Evolutionary conservation across 1,140 invertebrate species (phyloP).

Genomic region (Cyclina sinensis): DNA sequence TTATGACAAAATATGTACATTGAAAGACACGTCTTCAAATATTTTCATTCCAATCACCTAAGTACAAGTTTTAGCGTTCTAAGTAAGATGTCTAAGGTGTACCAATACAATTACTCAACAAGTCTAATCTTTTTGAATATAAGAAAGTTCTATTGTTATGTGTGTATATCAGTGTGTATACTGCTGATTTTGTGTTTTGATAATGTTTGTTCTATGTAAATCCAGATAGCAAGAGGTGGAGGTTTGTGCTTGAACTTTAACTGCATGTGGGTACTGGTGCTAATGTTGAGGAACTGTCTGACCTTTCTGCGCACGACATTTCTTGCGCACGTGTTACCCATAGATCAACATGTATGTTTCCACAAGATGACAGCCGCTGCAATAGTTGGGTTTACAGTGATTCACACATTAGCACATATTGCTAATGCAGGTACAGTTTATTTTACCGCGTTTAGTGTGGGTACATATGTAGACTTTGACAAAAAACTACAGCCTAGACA

Average conservation of each 20-base stretch:
- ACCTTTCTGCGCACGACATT: conserved; percentile 94
- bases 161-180: too few relatives aligned
- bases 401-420: conserved; percentile 95
- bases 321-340: conserved; percentile 92
- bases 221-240: conserved; percentile 92
- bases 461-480: too few relatives aligned
- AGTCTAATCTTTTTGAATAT: too few relatives aligned
- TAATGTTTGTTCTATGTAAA: background rate
- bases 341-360: conserved; percentile 97
- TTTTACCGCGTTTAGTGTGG: background rate
- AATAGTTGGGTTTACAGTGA: conserved; percentile 91
- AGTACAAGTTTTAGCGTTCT: too few relatives aligned
- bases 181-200: too few relatives aligned
- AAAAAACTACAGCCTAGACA: too few relatives aligned
- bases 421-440: conserved; percentile 92
- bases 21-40: too few relatives aligned
- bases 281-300: conserved; percentile 95
- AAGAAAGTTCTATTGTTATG: too few relatives aligned
- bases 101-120: too few relatives aligned
- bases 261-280: conserved; percentile 94
- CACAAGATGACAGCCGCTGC: conserved; percentile 96
- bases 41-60: too few relatives aligned
- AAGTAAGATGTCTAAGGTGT: too few relatives aligned
- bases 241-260: conserved; percentile 98
- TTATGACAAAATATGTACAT: too few relatives aligned